Conservation (phyloP, 2,888 invertebrate species). For the Lampropteryx suffumata region DNA sequence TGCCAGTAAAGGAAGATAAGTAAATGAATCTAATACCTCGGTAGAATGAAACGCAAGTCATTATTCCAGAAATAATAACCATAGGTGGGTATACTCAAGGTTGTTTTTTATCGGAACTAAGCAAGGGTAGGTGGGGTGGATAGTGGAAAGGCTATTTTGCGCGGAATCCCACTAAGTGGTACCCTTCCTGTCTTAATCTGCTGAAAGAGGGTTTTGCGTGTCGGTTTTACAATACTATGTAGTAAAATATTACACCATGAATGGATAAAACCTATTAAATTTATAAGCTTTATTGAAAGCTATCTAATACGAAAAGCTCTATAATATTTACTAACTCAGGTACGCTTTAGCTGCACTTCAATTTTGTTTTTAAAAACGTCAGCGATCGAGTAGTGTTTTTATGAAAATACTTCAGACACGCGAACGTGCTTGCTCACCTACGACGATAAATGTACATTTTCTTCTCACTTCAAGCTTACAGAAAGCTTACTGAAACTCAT, state of each 20-base stretch:
- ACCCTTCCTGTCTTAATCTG: constrained; percentile 19
- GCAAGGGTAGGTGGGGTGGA: constrained; percentile 10
- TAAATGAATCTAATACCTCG: neutral
- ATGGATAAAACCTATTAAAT: neutral
- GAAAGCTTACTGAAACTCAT: too few species aligned
- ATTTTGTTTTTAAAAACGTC: too few species aligned
- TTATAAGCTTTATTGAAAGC: too few species aligned
- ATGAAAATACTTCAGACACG: too few species aligned
- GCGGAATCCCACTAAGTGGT: constrained; percentile 21
- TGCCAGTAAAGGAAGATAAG: neutral
- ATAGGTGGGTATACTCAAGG: constrained; percentile 13
- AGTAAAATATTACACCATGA: neutral
- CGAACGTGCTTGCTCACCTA: too few species aligned
- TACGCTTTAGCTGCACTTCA: too few species aligned
- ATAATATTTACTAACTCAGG: too few species aligned
- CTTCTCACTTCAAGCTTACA: too few species aligned
- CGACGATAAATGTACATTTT: too few species aligned
- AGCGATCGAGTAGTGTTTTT: too few species aligned
- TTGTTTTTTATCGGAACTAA: constrained; percentile 14
- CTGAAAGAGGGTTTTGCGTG: constrained; percentile 1
- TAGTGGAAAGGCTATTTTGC: constrained; percentile 13
- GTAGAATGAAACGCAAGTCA: constrained; percentile 1
- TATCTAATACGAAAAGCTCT: too few species aligned
- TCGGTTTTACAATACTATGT: neutral
- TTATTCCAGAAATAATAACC: constrained; percentile 7